Evolutionary conservation across 2,888 invertebrate species (phyloP), one percentile per base, ranked within the genome.

Genomic region (Nephrotoma appendiculata): DNA sequence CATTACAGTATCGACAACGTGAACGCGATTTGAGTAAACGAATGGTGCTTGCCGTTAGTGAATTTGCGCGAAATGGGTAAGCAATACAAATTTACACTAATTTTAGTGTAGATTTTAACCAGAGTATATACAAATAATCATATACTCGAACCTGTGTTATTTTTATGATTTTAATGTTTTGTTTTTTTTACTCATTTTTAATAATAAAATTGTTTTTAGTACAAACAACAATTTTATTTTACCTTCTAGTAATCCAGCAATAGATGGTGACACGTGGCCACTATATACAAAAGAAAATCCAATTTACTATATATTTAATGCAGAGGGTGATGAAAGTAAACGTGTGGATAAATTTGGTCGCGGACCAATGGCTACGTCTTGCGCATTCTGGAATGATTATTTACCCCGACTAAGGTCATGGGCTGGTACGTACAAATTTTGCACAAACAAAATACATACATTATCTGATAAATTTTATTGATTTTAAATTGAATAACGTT

Each of bases 361-460:
- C 1, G 96, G 98, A 87, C 96, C 97, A 11, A 92, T 98, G 90
- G 95, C 98, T 89, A 94, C 96, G 86, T 95, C 97, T 86, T 99
- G 99, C 92, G 97, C 98, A 87, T 99, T 99, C 92, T 99, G 99
- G 99, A 98, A 98, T 90, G 96, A 97, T 89, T 98, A 98, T 92
- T 93, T 99, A 90, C 98, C 98, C 88, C 95, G 96, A 91, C 95
- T 99, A 89, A 94, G 95, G 91, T 95, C 95, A 93, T 93, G 94
- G 91, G 93, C 94, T 92, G 94, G 95, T 94, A 92, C 15, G 84
- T 84, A 71, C 2, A 5, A 5, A 52, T 71, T 31, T 31, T 31
- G 31, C 31, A 31, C 7, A 44, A 71, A 31, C 31, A 71, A 31
- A 71, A 31, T 31, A 31, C 31, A 31, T 31, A 31, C 31, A 31